Base-by-base conservation (phyloP, 1,140 invertebrate species). In the Pachypeltis micranthus region DNA sequence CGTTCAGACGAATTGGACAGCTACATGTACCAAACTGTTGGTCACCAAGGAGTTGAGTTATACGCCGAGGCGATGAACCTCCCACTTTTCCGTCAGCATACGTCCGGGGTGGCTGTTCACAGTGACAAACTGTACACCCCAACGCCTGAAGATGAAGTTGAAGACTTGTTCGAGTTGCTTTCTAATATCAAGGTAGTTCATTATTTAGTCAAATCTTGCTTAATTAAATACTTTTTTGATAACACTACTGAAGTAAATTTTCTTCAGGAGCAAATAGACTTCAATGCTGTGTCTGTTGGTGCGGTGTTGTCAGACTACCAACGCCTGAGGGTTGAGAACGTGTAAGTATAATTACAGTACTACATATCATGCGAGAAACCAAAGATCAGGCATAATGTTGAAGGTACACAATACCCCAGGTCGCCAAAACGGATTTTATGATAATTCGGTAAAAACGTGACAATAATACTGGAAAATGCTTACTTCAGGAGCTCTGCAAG, bases 1-100 rank as follows among this genome's bases (percentile, higher is more conserved):
- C n/a, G 74, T 77, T 19, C 70, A 91, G 90, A 93, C 81, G 96
- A 99, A 75, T 74, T 98, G 66, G 96, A 99, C 76, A 98, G 95
- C 72, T 98, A 93, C 72, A 99, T 99, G 96, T 99, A 97, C 74
- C 96, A 99, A 79, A 96, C 93, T 59, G 96, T 99, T 59, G 97
- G 96, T 10, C 90, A 96, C 76, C 88, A 96, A 80, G 92, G 89
- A 28, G 87, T 99, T 67, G 85, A 89, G 61, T 80, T 90, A 64
- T 92, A 96, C 74, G 90, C 93, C 39, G 86, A 95, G 75, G 95
- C 96, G 1, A 90, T 98, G 84, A 88, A 84, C 1, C 76, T 99
- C 63, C 95, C 96, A 14, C 75, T 99, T 3, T 98, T 89, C 74
- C 80, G 91, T 68, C 84, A 88, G 69, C 65, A 72, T 31, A 98